Base-by-base conservation (phyloP, 1,140 invertebrate genomes). In the Drosophila lowei region DNA sequence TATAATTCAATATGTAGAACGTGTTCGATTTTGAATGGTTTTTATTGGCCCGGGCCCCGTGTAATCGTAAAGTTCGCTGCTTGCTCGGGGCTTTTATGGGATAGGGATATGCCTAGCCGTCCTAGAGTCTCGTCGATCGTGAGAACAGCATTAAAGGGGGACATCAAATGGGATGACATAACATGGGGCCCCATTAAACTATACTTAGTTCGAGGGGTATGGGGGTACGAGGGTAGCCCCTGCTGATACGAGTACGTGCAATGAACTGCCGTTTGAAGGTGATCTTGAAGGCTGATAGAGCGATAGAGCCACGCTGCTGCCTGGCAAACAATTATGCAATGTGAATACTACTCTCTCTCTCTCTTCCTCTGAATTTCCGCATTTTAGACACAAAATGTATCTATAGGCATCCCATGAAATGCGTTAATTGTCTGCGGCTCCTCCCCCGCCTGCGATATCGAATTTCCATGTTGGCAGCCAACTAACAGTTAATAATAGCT, bases 1-100 rank as follows among this genome's bases (percentile, higher is more conserved):
- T 70, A 70, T 49, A 63, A 72, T 72, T 72, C 70, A 72, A 63
- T 72, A 72, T 72, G 70, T 72, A 73, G 58, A 72, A 72, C 70
- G 70, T 63, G 70, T 72, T 74, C 60, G 71, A 74, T 74, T 74
- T 58, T 72, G 34, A 74, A 64, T 74, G 52, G 56, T 58, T 57
- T 70, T 68, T 70, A 68, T 25, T 25, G 18, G 18, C 18, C 41
- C 34, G 4, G 34, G 34, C 11, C 4, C 68, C 64, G 43, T 70
- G 64, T 68, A 68, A 68, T 68, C 65, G 65, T 68, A 68, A 68
- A 68, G 16, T 67, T 68, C 3, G 49, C 50, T 67, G 62, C 66
- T 52, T 49, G 30, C 38, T 50, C 4, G n/a, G n/a, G n/a, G 30
- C 30, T 25, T 53, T 53, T n/a, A n/a, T n/a, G n/a, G n/a, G n/a